Evolutionary conservation across 2,888 invertebrate species (phyloP).

Genomic region (Harpalus rufipes): DNA sequence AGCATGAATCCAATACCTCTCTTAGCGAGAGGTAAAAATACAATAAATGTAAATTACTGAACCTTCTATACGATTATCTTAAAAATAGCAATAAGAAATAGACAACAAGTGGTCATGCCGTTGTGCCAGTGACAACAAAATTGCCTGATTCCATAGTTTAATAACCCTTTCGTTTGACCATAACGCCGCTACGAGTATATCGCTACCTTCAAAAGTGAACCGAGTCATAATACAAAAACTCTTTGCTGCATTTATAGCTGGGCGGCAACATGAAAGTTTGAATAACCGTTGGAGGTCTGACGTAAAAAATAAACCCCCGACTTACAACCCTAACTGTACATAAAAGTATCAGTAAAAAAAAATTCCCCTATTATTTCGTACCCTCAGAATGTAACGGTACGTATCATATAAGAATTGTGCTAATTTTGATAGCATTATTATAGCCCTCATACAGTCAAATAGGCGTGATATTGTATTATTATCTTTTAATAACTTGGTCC

Average conservation of each 20-base stretch:
- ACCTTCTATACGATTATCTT: no score
- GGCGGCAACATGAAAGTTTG: conserved; percentile 14
- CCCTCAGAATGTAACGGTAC: conserved; percentile 29
- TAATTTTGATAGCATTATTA: conserved; percentile 39
- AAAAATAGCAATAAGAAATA: no score
- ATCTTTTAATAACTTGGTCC: conserved; percentile 20
- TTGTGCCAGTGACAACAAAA: no score
- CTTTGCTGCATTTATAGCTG: neutral
- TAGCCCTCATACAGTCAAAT: conserved; percentile 21
- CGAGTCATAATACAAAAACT: neutral
- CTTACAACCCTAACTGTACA: conserved; percentile 42
- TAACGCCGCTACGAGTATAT: no score
- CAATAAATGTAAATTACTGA: no score
- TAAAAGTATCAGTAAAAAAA: conserved; percentile 32
- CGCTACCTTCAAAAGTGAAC: no score
- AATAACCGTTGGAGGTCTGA: conserved; percentile 9
- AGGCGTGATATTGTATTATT: conserved; percentile 42
- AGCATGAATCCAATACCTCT: no score
- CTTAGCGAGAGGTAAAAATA: no score
- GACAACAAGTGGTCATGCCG: no score
- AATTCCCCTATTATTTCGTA: conserved; percentile 37
- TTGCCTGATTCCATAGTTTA: no score
- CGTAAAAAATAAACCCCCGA: conserved; percentile 20
- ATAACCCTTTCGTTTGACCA: no score
- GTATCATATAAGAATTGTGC: conserved; percentile 41